These are phyloP conservation scores for Dermatemys mawii DNA, from an alignment of 2,113 vertebrate genomes.

Conservation along the genomic window DNA sequence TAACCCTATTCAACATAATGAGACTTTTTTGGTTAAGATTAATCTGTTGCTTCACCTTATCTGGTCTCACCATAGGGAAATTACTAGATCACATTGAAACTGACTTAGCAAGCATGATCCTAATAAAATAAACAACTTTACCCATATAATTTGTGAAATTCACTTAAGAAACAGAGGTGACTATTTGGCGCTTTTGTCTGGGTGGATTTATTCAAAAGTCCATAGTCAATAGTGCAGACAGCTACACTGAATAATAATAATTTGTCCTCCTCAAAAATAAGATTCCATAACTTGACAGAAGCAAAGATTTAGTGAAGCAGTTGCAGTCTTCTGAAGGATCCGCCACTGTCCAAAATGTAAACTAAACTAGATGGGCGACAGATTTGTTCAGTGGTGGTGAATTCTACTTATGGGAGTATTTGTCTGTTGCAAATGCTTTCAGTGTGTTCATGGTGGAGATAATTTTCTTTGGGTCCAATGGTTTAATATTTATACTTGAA, in stretches of 20 bases:
- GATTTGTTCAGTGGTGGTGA: neutral
- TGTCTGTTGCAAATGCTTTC: neutral
- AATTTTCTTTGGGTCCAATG: neutral
- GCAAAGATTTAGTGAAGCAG: neutral
- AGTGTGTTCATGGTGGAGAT: neutral
- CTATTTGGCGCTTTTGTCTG: constrained; percentile 22
- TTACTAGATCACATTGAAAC: neutral
- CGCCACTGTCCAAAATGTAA: neutral
- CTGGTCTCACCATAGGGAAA: neutral
- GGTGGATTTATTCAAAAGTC: neutral
- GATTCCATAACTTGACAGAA: neutral
- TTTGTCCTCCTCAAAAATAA: neutral
- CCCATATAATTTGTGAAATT: neutral
- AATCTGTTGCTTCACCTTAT: constrained; percentile 54
- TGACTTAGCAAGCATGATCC: neutral
- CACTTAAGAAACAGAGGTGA: constrained; percentile 49
- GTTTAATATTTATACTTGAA: neutral
- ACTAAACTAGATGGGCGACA: neutral
- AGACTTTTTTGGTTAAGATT: neutral
- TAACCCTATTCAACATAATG: too few relatives aligned
- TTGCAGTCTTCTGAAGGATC: neutral
- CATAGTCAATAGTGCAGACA: neutral
- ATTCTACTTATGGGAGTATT: neutral
- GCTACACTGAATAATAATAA: neutral
- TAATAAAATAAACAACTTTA: neutral